phyloP scores from a whole-genome alignment of 2,797 vertebrate species.

The Simalia tracyae region DNA sequence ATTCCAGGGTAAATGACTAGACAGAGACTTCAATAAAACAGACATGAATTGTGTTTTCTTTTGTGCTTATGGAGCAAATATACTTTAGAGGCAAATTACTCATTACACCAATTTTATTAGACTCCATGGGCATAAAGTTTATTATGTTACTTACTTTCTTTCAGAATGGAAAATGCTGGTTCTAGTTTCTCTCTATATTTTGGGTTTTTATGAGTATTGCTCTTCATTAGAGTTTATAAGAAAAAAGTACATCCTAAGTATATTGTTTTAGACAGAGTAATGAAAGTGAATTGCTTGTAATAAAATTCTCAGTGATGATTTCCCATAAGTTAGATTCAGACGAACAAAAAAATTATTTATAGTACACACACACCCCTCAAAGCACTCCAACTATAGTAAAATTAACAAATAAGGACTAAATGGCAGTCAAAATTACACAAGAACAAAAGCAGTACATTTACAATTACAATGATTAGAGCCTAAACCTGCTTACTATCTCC shows the following conservation, averaged over 20 bases:
- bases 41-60: conserved; percentile 31
- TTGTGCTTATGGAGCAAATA: conserved; percentile 34
- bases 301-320: conserved; percentile 8
- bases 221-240: conserved; percentile 23
- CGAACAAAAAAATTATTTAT: background rate
- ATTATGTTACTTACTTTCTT: conserved; percentile 53
- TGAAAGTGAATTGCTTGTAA: background rate
- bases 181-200: conserved; percentile 22
- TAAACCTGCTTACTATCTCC: background rate
- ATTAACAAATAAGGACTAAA: background rate
- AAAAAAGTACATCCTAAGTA: conserved; percentile 3
- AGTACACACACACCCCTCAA: background rate
- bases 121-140: conserved; percentile 26
- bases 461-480: background rate
- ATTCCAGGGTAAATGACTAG: conserved; percentile 2
- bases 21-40: conserved; percentile 20
- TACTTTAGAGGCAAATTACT: conserved; percentile 45
- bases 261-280: conserved; percentile 8
- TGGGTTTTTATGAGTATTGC: conserved; percentile 8
- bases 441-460: background rate
- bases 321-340: background rate
- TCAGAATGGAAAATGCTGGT: conserved; percentile 35
- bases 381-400: background rate
- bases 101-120: conserved; percentile 35
- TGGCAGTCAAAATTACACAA: background rate